A percentile compares a stretch with the other conserved stretches of the same genome.
These are phyloP conservation scores for Acipenser ruthenus DNA, from an alignment of 2,797 vertebrate genomes.

Conservation along the genomic window DNA sequence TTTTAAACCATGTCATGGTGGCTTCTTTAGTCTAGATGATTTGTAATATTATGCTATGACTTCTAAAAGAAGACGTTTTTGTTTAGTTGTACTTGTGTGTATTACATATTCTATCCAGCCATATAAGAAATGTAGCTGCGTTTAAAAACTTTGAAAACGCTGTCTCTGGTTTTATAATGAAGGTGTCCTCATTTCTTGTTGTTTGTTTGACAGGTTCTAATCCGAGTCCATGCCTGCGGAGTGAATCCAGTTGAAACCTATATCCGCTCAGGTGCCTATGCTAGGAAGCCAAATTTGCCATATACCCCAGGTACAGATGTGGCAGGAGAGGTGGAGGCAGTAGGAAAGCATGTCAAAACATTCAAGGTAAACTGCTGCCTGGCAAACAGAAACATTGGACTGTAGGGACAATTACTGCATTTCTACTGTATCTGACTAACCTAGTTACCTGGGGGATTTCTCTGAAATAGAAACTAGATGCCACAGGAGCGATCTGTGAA, in stretches of 20 bases:
- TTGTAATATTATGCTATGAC: too few species aligned
- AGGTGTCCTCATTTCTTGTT: background rate
- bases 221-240: conserved; percentile 76
- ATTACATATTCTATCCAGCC: background rate
- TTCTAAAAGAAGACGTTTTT: too few species aligned
- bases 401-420: too few species aligned
- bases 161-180: background rate
- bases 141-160: background rate
- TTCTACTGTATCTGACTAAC: too few species aligned
- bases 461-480: too few species aligned
- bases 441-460: too few species aligned
- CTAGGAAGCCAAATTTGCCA: conserved; percentile 63
- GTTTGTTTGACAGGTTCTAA: conserved; percentile 65
- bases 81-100: too few species aligned
- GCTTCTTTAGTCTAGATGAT: too few species aligned
- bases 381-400: too few species aligned
- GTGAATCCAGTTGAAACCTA: conserved; percentile 91
- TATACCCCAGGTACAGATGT: conserved; percentile 81
- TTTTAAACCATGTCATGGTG: too few species aligned
- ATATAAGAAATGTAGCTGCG: background rate
- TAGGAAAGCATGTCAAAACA: conserved; percentile 61
- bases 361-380: conserved; percentile 60
- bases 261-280: conserved; percentile 67
- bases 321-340: conserved; percentile 66
- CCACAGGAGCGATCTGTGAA: too few species aligned